Percentiles rank a stretch among this genome's conserved stretches.
phyloP scores from a whole-genome alignment of 2,888 invertebrate genomes.

The Scelioninae gen. 1 region DNA sequence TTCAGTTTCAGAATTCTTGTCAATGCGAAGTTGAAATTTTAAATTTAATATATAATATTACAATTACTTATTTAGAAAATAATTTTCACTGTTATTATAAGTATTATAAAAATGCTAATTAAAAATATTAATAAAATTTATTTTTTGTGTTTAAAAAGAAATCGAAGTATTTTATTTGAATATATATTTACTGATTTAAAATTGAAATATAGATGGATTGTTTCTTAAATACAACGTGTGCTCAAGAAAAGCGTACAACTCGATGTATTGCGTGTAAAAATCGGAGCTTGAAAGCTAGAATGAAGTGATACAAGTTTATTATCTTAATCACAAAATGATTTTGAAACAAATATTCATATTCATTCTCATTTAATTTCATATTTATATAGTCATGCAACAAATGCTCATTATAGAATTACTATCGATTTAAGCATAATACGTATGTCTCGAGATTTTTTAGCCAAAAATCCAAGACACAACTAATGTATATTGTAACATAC shows the following conservation, averaged over 20 bases:
- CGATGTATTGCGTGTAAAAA: constrained; percentile 40
- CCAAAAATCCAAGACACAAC: constrained; percentile 41
- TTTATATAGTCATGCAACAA: constrained; percentile 54
- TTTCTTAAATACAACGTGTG: constrained; percentile 43
- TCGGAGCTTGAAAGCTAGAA: constrained; percentile 31
- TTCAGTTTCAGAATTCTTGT: too few species aligned
- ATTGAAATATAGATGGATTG: constrained; percentile 13
- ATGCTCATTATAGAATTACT: constrained; percentile 66
- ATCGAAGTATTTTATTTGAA: background rate
- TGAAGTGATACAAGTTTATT: constrained; percentile 35
- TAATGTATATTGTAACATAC: constrained; percentile 43
- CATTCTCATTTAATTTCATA: constrained; percentile 47
- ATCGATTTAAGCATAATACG: constrained; percentile 53
- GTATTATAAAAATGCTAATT: too few species aligned
- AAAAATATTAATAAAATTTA: background rate
- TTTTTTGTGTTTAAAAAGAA: background rate
- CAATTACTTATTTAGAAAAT: too few species aligned
- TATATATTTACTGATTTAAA: constrained; percentile 8
- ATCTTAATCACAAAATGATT: constrained; percentile 40
- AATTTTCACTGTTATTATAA: too few species aligned
- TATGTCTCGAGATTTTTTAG: constrained; percentile 41
- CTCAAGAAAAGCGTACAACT: constrained; percentile 56
- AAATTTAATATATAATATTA: too few species aligned
- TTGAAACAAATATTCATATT: constrained; percentile 41
- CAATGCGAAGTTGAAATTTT: too few species aligned